These are phyloP conservation scores for Pedicia rivosa DNA, from an alignment of 2,888 invertebrate species.

Conservation along the genomic window DNA sequence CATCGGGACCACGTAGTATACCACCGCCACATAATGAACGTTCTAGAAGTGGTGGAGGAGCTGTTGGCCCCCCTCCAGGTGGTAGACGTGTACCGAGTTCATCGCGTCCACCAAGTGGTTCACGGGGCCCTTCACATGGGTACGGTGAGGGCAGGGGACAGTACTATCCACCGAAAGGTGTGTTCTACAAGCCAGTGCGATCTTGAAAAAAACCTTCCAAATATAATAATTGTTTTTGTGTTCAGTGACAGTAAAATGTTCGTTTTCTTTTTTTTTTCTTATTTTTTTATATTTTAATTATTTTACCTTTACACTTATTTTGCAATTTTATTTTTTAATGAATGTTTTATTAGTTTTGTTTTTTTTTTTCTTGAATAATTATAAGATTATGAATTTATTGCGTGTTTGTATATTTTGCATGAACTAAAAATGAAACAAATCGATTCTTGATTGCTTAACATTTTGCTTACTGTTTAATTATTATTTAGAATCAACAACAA, in stretches of 20 bases:
- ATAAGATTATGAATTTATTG: not conserved
- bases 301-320: not conserved
- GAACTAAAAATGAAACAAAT: too few relatives aligned
- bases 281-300: constrained; percentile 4
- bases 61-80: constrained; percentile 12
- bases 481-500: too few relatives aligned
- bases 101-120: constrained; percentile 28
- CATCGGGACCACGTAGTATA: constrained; percentile 29
- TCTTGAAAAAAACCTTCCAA: constrained; percentile 7
- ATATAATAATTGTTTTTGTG: constrained; percentile 5
- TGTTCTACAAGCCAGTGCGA: constrained; percentile 21
- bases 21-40: constrained; percentile 35
- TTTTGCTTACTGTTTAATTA: too few relatives aligned
- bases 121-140: constrained; percentile 38
- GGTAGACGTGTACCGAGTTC: constrained; percentile 16
- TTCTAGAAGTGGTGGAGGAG: constrained; percentile 12
- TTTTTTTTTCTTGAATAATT: not conserved
- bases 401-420: not conserved
- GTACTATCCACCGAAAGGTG: constrained; percentile 58
- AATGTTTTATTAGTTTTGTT: not conserved
- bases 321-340: not conserved
- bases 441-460: too few relatives aligned
- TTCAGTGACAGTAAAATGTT: constrained; percentile 3
- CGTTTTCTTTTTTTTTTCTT: constrained; percentile 4
- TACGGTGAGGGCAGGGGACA: constrained; percentile 57